These are phyloP conservation scores for Prietella phreatophila DNA, from an alignment of 2,113 vertebrate species.

Conservation along the genomic window DNA sequence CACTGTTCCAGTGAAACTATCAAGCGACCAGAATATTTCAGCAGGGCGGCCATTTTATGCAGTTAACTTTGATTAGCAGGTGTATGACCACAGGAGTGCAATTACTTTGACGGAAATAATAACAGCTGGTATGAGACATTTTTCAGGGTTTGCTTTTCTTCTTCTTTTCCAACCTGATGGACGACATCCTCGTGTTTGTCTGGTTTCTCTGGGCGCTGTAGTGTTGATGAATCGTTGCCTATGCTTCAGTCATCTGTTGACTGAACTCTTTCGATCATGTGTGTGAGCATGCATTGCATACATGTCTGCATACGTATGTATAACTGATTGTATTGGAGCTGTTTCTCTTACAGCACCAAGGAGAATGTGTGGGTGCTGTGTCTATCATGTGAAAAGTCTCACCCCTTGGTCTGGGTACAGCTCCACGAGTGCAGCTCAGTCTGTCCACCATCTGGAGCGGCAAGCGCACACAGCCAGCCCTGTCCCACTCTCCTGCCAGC, in stretches of 20 bases:
- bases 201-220: neutral
- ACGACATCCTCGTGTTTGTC: neutral
- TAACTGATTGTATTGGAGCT: neutral
- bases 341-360: slow-evolving; percentile 41
- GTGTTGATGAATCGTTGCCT: neutral
- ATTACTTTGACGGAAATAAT: slow-evolving; percentile 27
- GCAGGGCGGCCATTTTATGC: neutral
- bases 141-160: neutral
- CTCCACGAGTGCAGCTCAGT: slow-evolving; percentile 69
- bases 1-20: neutral
- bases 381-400: slow-evolving; percentile 73
- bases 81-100: slow-evolving; percentile 1
- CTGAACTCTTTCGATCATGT: neutral
- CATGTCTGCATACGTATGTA: neutral
- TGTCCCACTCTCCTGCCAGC: slow-evolving; percentile 20
- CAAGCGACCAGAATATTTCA: neutral
- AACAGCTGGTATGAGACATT: neutral
- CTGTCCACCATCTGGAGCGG: slow-evolving; percentile 71
- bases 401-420: slow-evolving; percentile 64
- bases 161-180: neutral
- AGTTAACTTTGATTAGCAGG: slow-evolving; percentile 20
- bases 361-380: slow-evolving; percentile 63
- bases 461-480: slow-evolving; percentile 25
- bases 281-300: neutral
- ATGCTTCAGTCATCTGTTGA: neutral